Base-by-base conservation (phyloP, 2,113 vertebrate species). In the Phyllostomus discolor region DNA sequence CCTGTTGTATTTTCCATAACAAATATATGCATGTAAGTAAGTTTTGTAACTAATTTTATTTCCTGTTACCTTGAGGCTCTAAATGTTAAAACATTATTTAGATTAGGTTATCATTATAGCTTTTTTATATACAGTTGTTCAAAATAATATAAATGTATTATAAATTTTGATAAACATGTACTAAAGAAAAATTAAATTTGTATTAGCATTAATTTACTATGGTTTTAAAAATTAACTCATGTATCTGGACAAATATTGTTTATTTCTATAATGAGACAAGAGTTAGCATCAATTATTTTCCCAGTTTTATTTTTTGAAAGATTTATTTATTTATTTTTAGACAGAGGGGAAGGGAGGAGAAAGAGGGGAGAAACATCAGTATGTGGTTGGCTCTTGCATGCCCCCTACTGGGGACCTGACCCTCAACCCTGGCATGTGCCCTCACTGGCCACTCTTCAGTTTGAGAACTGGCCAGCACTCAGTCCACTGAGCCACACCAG, bases 81-180 rank as follows among this genome's bases (percentile, higher is more conserved):
- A 69, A 50, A 85, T 62, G 43, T 86, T 92, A 94, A 89, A 54
- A 62, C 7, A 52, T 88, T 78, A 54, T 80, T 90, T 69, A 86
- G 20, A 48, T 82, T 50, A 4, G 5, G 46, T 84, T 94, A 64
- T 48, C 28, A 73, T 64, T 70, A 73, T 4, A 79, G 16, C 87
- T 66, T 88, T 62, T 67, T 50, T 76, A 31, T 85, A 15, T 80
- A 33, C 7, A 69, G 31, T 41, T 81, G 16, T 31, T 78, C 12
- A 92, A 85, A 91, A 67, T 85, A 72, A 87, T 78, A 95, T 41
- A 75, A 96, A 62, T 83, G 22, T n/a, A 35, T 62, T 88, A 73
- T 41, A 24, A 20, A 64, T 76, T 90, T 93, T 78, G 67, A 82
- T 78, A 57, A 90, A 87, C 10, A 72, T 15, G 6, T 35, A 57